Evolutionary conservation across 1,140 invertebrate species (phyloP).

Genomic region (Apocrypta bakeri): DNA sequence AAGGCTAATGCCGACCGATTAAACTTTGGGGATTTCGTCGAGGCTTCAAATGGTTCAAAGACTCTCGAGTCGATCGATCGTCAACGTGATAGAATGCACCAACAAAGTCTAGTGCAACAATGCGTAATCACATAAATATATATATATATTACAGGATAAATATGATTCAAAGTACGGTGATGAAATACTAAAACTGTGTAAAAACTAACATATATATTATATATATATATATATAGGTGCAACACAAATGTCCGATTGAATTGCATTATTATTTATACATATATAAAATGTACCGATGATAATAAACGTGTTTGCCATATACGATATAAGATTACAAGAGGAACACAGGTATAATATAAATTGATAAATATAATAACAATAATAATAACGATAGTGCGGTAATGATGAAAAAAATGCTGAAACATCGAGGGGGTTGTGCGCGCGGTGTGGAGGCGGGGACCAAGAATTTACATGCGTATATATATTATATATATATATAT

Average conservation of each 20-base stretch:
- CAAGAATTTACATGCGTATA: slow-evolving; percentile 49
- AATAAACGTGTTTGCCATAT: slow-evolving; percentile 24
- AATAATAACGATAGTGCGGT: too few species aligned
- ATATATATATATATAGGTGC: not conserved
- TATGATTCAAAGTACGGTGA: not conserved
- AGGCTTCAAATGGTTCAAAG: not conserved
- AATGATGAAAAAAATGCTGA: not conserved
- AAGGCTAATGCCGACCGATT: not conserved
- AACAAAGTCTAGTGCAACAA: not conserved
- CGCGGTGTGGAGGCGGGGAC: slow-evolving; percentile 70
- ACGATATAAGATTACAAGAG: slow-evolving; percentile 6
- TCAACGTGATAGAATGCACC: slow-evolving; percentile 21
- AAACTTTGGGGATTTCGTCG: not conserved
- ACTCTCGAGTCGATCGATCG: not conserved
- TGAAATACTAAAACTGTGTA: not conserved
- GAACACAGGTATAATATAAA: not conserved
- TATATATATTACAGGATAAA: too few species aligned
- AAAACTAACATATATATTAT: too few species aligned
- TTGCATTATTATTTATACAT: too few species aligned
- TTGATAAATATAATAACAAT: not conserved
- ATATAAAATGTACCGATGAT: not conserved
- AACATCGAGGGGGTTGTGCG: slow-evolving; percentile 47
- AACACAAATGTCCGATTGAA: slow-evolving; percentile 17
- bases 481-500: not conserved
- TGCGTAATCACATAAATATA: not conserved